Conservation (phyloP, 2,888 invertebrate species). For the Metacarcinus magister region DNA sequence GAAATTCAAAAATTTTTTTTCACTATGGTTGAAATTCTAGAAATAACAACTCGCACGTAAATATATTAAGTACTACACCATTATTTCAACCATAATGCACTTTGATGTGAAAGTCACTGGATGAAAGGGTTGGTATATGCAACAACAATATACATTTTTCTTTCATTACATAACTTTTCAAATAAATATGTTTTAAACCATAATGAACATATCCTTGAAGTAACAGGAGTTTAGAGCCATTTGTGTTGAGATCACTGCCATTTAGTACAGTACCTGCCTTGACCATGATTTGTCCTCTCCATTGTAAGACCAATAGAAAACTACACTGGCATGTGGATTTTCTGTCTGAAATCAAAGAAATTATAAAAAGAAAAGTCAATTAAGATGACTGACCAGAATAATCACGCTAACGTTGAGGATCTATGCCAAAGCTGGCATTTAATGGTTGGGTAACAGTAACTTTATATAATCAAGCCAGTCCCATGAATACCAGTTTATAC, state of each 20-base stretch:
- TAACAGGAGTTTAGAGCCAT: background rate
- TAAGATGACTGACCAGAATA: background rate
- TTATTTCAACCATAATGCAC: background rate
- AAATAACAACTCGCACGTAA: background rate
- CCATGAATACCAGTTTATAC: background rate
- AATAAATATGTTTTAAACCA: background rate
- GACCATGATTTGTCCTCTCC: conserved; percentile 72
- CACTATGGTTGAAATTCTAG: background rate
- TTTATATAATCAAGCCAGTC: background rate
- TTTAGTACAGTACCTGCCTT: conserved; percentile 74
- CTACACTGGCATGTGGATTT: conserved; percentile 91
- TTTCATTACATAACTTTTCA: background rate
- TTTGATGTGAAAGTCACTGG: background rate
- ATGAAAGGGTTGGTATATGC: background rate
- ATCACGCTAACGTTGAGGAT: background rate
- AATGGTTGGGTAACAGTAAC: too few species aligned
- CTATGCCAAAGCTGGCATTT: too few species aligned
- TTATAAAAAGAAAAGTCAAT: background rate
- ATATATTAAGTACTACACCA: too few species aligned
- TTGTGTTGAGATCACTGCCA: background rate
- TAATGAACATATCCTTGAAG: background rate
- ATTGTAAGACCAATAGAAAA: conserved; percentile 92
- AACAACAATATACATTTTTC: background rate
- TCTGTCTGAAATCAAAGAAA: conserved; percentile 83
- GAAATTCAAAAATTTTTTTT: background rate